Evolutionary conservation across 2,888 invertebrate species (phyloP).

Genomic region (Latheticus oryzae): DNA sequence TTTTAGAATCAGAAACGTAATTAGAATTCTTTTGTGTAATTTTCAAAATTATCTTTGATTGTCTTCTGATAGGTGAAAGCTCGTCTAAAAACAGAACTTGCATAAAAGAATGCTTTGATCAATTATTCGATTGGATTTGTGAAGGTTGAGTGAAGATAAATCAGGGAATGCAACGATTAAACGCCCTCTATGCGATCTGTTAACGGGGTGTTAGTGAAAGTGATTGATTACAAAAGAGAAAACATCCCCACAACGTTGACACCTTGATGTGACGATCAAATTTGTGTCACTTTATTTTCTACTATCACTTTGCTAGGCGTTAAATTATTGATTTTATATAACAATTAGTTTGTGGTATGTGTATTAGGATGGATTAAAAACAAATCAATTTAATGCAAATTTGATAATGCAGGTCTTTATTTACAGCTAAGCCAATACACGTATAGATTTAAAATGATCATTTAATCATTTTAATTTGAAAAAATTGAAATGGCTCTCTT

Average conservation of each 20-base stretch:
- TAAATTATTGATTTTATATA: conserved; percentile 18
- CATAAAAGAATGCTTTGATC: conserved; percentile 22
- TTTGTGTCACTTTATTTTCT: conserved; percentile 18
- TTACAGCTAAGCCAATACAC: no score
- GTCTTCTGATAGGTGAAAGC: no score
- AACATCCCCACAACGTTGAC: conserved; percentile 17
- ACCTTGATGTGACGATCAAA: conserved; percentile 29
- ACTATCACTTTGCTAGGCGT: conserved; percentile 22
- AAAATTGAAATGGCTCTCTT: background rate
- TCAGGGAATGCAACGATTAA: conserved; percentile 35
- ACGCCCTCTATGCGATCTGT: conserved; percentile 23
- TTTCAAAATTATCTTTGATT: no score
- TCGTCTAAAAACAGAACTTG: conserved; percentile 13
- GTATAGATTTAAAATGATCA: background rate
- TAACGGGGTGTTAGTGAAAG: conserved; percentile 35
- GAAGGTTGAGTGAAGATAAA: conserved; percentile 12
- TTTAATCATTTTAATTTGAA: conserved; percentile 2
- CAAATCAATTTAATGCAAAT: conserved; percentile 22
- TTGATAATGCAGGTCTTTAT: conserved; percentile 16
- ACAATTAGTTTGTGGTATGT: conserved; percentile 12
- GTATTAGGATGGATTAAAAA: background rate
- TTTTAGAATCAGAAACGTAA: no score
- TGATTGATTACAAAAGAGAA: conserved; percentile 31
- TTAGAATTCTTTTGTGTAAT: no score
- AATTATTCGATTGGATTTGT: conserved; percentile 9